These are phyloP conservation scores for Puffinus mauretanicus DNA, from an alignment of 2,113 vertebrate species.

Conservation along the genomic window DNA sequence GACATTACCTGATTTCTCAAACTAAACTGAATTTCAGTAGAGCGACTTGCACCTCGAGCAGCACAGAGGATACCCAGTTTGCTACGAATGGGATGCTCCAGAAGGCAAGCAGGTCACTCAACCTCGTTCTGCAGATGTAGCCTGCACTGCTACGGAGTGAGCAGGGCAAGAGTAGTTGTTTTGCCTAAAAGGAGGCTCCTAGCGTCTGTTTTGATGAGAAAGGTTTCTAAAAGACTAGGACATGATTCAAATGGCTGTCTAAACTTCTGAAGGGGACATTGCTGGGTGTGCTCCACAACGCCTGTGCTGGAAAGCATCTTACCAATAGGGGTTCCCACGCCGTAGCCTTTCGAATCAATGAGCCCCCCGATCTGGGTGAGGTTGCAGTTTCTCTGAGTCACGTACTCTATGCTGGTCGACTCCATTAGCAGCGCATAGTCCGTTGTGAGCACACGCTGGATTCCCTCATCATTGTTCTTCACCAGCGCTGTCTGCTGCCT, in stretches of 20 bases:
- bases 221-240: not conserved
- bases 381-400: slow-evolving; percentile 97
- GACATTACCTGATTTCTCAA: not conserved
- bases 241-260: accelerated
- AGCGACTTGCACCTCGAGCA: not conserved
- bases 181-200: not conserved
- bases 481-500: slow-evolving; percentile 92
- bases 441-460: slow-evolving; percentile 92
- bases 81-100: not conserved
- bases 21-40: not conserved
- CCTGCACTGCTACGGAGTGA: not conserved
- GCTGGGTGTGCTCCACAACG: not conserved
- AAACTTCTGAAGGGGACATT: not conserved
- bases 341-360: slow-evolving; percentile 97
- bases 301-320: slow-evolving; percentile 40
- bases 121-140: not conserved
- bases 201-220: not conserved
- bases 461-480: slow-evolving; percentile 93
- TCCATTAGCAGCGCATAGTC: slow-evolving; percentile 98
- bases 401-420: slow-evolving; percentile 97
- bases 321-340: slow-evolving; percentile 97
- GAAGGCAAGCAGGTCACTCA: not conserved
- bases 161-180: not conserved
- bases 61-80: not conserved
- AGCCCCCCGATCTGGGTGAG: slow-evolving; percentile 97